A percentile compares a stretch with the other conserved stretches of the same genome.
These are phyloP conservation scores for Ecdyonurus torrentis DNA, from an alignment of 2,888 invertebrate species.

Conservation along the genomic window DNA sequence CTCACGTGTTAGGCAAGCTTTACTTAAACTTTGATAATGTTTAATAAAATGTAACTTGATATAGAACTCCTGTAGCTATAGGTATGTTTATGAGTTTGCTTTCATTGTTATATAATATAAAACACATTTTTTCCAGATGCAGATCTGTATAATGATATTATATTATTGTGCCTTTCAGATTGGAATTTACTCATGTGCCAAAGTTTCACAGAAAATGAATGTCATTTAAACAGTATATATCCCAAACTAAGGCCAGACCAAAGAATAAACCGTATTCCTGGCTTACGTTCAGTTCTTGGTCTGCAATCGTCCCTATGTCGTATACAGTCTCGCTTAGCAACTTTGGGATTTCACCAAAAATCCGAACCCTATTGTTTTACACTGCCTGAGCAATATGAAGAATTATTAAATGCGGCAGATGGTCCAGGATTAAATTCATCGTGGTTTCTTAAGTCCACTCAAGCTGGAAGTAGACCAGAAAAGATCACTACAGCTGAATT, in stretches of 20 bases:
- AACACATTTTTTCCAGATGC: too few species aligned
- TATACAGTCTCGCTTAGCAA: neutral
- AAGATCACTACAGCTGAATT: slow-evolving; percentile 11
- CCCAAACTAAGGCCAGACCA: neutral
- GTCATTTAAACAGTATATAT: neutral
- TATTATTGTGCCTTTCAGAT: too few species aligned
- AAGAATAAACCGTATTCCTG: neutral
- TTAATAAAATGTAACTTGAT: too few species aligned
- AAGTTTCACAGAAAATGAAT: neutral
- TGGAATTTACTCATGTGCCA: neutral
- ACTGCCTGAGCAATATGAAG: slow-evolving; percentile 19
- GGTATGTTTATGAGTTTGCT: too few species aligned
- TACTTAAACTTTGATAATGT: too few species aligned
- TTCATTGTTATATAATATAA: too few species aligned
- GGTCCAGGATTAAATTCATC: slow-evolving; percentile 11
- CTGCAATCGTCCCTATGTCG: neutral
- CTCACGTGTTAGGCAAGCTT: too few species aligned
- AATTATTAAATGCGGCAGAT: slow-evolving; percentile 19
- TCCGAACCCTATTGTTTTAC: slow-evolving; percentile 17
- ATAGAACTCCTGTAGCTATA: too few species aligned
- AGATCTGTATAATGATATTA: too few species aligned
- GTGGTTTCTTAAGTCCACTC: slow-evolving; percentile 11
- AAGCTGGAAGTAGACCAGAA: slow-evolving; percentile 1
- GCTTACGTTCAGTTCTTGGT: neutral
- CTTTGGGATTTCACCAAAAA: neutral